phyloP scores from a whole-genome alignment of 92 coral and sea anemone species.

The Blastomussa wellsi region DNA sequence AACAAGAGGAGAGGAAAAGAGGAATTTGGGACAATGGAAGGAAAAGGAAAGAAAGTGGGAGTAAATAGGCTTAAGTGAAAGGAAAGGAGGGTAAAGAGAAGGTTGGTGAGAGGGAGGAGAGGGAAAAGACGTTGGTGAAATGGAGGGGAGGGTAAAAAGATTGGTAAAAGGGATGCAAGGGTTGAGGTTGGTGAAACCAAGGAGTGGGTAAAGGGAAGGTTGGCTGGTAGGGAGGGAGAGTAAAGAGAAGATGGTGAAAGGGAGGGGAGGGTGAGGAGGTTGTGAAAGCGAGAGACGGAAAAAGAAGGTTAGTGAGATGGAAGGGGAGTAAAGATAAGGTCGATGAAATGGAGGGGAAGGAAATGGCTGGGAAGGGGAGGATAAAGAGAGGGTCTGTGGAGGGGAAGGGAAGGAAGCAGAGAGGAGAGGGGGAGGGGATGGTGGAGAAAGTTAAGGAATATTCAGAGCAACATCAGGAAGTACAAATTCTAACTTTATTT shows the following conservation, averaged over 20 bases:
- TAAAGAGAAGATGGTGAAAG: background rate
- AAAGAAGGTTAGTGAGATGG: background rate
- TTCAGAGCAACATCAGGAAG: background rate
- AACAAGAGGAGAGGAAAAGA: too few relatives aligned
- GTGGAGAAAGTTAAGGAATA: background rate
- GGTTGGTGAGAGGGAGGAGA: background rate
- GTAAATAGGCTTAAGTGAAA: background rate
- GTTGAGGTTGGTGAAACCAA: too few relatives aligned
- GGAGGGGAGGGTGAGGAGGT: background rate
- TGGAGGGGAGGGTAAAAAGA: background rate
- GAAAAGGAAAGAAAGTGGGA: background rate
- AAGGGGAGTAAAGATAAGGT: background rate
- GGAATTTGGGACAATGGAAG: background rate
- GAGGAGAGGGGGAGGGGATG: too few relatives aligned
- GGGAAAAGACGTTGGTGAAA: too few relatives aligned
- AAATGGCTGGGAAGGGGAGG: background rate
- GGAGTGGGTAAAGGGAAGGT: background rate
- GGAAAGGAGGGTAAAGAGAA: background rate
- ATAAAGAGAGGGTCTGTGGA: background rate
- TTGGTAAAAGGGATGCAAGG: background rate
- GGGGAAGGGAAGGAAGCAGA: background rate
- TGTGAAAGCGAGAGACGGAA: background rate
- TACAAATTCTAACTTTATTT: too few relatives aligned
- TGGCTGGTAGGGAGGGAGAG: too few relatives aligned
- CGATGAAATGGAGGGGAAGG: background rate